These are phyloP conservation scores for Halichoerus grypus DNA, from an alignment of 2,113 vertebrate genomes.

Conservation along the genomic window DNA sequence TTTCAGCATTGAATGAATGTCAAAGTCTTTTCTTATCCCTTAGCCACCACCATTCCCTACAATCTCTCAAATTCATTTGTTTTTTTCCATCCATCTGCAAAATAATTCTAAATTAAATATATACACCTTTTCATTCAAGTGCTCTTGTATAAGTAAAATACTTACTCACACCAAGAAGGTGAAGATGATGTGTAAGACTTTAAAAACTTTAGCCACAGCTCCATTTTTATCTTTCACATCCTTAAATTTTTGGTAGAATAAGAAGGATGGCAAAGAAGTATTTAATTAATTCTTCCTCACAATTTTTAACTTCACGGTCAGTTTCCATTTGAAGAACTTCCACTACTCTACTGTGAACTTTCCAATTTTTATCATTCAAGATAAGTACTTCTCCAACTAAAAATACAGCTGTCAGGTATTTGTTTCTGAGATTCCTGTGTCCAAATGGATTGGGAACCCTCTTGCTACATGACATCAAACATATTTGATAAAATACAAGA, in stretches of 20 bases:
- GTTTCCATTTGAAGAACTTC: not conserved
- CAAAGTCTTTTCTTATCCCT: not conserved
- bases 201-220: not conserved
- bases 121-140: not conserved
- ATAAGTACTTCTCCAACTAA: conserved; percentile 4
- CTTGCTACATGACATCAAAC: not conserved
- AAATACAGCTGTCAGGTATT: not conserved
- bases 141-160: not conserved
- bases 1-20: not conserved
- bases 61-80: not conserved
- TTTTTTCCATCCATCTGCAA: not conserved
- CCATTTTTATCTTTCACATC: not conserved
- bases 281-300: not conserved
- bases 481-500: not conserved
- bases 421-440: not conserved
- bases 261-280: not conserved
- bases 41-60: not conserved
- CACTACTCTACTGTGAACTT: not conserved
- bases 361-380: not conserved
- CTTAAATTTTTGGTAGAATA: not conserved
- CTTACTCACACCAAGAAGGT: not conserved
- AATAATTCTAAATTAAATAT: not conserved
- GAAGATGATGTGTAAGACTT: not conserved
- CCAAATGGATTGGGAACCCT: not conserved
- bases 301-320: not conserved